Evolutionary conservation across 64 coral and sea anemone species (phyloP).

Genomic region (Catalaphyllia jardinei): DNA sequence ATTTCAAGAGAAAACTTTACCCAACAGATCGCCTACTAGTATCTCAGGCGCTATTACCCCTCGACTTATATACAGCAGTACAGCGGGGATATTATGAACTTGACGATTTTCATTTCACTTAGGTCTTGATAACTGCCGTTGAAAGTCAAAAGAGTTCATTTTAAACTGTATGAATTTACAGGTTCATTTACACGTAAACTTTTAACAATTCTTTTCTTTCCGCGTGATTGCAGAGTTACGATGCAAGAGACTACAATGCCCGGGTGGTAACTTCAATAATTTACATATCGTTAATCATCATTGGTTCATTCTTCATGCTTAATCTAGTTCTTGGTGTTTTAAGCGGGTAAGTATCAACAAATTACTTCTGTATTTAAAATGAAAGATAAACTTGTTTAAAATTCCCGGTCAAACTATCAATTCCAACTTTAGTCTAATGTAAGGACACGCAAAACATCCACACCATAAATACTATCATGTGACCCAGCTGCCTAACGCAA

Average conservation of each 20-base stretch:
- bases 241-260: conserved; percentile 83
- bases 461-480: no score
- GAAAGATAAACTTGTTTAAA: neutral
- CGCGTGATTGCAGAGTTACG: conserved; percentile 70
- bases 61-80: no score
- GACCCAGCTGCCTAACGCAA: no score
- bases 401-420: neutral
- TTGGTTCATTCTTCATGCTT: conserved; percentile 98
- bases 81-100: no score
- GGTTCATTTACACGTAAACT: neutral
- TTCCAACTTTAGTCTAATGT: no score
- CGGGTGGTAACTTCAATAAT: conserved; percentile 85
- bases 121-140: no score
- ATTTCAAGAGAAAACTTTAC: no score
- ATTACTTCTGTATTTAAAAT: neutral
- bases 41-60: no score
- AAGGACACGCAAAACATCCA: no score
- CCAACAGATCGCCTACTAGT: no score
- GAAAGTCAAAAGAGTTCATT: no score
- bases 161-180: neutral
- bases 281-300: conserved; percentile 91
- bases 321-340: conserved; percentile 98
- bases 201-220: neutral
- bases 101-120: no score
- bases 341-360: conserved; percentile 78